These are phyloP conservation scores for Eudyptes chrysolophus DNA, from an alignment of 2,113 vertebrate species.

Conservation along the genomic window DNA sequence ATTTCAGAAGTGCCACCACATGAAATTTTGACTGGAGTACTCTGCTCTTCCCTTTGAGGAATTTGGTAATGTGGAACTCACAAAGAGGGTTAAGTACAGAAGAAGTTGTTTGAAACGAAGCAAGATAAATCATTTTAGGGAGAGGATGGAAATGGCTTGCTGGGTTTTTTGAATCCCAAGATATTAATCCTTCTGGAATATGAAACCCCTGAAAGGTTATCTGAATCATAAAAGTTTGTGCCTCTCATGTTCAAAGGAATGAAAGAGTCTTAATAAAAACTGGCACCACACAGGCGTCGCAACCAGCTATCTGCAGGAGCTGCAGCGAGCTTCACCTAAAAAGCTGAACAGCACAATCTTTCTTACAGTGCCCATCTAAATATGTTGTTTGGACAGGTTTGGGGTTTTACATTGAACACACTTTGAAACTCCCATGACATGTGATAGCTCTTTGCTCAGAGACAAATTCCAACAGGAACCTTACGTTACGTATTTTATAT, in stretches of 20 bases:
- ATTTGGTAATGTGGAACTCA: not conserved
- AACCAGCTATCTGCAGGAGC: not conserved
- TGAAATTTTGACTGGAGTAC: not conserved
- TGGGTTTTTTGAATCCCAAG: not conserved
- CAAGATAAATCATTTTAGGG: not conserved
- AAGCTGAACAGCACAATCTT: not conserved
- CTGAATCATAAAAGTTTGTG: not conserved
- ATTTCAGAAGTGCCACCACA: not conserved
- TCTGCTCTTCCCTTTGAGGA: not conserved
- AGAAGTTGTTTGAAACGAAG: not conserved
- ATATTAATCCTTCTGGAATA: not conserved
- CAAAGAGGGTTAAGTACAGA: not conserved
- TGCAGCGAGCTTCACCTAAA: not conserved
- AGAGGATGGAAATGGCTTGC: not conserved
- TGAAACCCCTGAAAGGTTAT: conserved; percentile 7
- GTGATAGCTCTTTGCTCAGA: not conserved
- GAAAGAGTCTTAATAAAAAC: not conserved
- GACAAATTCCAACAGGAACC: not conserved
- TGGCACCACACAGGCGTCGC: not conserved
- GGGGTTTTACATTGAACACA: not conserved
- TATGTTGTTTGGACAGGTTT: not conserved
- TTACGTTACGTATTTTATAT: not conserved
- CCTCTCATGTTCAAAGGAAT: not conserved
- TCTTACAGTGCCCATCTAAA: not conserved
- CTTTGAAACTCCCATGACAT: not conserved